phyloP scores from a whole-genome alignment of 2,113 vertebrate genomes.

The Anguilla japonica region DNA sequence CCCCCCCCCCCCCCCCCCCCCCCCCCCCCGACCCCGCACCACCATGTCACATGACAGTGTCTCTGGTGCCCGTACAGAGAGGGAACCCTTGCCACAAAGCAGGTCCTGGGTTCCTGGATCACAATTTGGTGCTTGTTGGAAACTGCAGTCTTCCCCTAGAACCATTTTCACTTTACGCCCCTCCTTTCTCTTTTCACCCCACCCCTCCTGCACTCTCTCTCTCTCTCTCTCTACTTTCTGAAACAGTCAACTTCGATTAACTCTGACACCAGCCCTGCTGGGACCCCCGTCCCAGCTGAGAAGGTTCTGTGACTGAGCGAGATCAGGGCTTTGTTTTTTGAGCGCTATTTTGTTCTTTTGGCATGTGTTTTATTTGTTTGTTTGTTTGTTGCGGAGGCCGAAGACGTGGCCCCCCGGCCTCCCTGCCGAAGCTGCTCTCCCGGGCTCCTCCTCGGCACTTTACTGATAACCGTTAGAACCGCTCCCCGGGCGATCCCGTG shows the following conservation, averaged over 20 bases:
- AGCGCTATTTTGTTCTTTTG: background rate
- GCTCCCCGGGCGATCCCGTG: constrained; percentile 3
- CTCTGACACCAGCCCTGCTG: background rate
- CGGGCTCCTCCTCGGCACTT: constrained; percentile 3
- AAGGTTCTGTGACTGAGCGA: background rate
- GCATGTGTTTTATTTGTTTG: background rate
- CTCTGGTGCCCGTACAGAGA: background rate
- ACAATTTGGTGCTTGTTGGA: background rate
- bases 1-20: no score
- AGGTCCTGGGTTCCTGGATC: background rate
- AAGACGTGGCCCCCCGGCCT: constrained; percentile 10
- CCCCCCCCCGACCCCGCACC: background rate
- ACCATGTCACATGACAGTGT: background rate
- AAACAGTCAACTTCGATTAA: constrained; percentile 19
- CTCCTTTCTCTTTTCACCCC: background rate
- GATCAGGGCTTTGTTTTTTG: background rate
- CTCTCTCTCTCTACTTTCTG: background rate
- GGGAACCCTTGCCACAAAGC: background rate
- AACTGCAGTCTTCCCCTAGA: background rate
- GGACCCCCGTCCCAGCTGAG: background rate
- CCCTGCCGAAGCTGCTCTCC: background rate
- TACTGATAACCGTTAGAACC: constrained; percentile 12
- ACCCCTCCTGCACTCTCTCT: background rate
- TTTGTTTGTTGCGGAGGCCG: constrained; percentile 9
- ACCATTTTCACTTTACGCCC: background rate